Conservation (phyloP, 2,113 vertebrate species). For the Carollia perspicillata region DNA sequence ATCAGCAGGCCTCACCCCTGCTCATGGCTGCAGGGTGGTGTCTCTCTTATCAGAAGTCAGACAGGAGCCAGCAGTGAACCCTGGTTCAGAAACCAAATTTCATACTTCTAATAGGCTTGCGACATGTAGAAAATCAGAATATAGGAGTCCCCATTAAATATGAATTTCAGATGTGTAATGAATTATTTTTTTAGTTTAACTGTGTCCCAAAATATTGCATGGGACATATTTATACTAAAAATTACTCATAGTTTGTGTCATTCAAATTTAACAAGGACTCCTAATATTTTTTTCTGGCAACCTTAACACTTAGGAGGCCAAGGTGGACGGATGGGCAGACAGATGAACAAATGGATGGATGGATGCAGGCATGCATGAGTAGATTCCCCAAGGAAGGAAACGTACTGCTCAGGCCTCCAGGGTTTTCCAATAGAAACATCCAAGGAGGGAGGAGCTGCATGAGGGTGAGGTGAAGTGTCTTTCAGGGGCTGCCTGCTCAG, state of each 20-base stretch:
- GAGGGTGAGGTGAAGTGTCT: rapidly evolving
- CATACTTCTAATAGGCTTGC: not conserved
- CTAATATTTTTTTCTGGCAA: not conserved
- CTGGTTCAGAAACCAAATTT: slow-evolving; percentile 6
- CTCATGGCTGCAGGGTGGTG: not conserved
- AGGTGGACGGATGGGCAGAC: not conserved
- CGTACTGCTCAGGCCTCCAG: not conserved
- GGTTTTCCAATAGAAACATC: not conserved
- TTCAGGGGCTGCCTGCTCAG: not conserved
- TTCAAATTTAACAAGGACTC: not conserved
- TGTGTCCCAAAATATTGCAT: not conserved
- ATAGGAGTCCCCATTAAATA: not conserved
- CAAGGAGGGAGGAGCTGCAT: rapidly evolving
- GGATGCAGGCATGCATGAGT: not conserved
- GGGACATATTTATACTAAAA: not conserved
- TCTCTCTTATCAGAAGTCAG: not conserved
- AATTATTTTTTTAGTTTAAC: not conserved
- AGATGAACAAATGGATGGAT: no score
- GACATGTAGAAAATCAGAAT: slow-evolving; percentile 8
- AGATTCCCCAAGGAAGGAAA: not conserved
- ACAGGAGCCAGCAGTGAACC: not conserved
- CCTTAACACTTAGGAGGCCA: not conserved
- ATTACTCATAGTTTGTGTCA: not conserved
- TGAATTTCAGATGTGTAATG: not conserved
- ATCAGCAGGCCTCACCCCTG: not conserved